Conservation (phyloP, 1,140 invertebrate species). For the Schlechtendalia chinensis region DNA sequence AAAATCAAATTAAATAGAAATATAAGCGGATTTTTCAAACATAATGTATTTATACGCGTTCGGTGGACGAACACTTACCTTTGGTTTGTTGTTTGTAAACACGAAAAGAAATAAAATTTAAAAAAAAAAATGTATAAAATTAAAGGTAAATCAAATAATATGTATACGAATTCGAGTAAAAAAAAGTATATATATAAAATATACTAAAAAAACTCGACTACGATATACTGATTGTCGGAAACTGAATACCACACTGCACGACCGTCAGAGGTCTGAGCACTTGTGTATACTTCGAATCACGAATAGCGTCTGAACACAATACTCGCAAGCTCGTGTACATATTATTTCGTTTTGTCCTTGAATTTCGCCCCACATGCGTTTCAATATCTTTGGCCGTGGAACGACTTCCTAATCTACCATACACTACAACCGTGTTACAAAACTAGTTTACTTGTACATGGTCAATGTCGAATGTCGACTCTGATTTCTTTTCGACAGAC, state of each 20-base stretch:
- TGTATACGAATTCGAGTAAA: slow-evolving; percentile 20
- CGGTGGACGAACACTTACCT: neutral
- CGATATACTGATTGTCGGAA: neutral
- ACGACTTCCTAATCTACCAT: slow-evolving; percentile 15
- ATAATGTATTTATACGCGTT: neutral
- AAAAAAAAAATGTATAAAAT: neutral
- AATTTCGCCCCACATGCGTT: neutral
- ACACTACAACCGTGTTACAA: neutral
- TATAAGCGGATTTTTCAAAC: too few relatives aligned
- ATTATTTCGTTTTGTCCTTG: slow-evolving; percentile 25
- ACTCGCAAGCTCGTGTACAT: neutral
- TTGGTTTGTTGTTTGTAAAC: neutral
- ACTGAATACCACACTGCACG: slow-evolving; percentile 28
- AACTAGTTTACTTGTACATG: neutral
- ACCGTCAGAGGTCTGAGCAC: slow-evolving; percentile 27
- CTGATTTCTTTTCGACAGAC: neutral
- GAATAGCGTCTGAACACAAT: neutral
- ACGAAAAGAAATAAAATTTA: neutral
- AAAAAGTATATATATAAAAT: neutral
- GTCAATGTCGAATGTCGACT: neutral
- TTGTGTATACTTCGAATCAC: slow-evolving; percentile 25
- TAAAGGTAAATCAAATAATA: neutral
- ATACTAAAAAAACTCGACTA: slow-evolving; percentile 44
- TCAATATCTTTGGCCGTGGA: slow-evolving; percentile 26
- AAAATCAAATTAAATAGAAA: too few relatives aligned